Percentiles rank a stretch among this genome's conserved stretches.
phyloP scores from a whole-genome alignment of 2,113 vertebrate genomes.

The Nycticebus coucang region DNA sequence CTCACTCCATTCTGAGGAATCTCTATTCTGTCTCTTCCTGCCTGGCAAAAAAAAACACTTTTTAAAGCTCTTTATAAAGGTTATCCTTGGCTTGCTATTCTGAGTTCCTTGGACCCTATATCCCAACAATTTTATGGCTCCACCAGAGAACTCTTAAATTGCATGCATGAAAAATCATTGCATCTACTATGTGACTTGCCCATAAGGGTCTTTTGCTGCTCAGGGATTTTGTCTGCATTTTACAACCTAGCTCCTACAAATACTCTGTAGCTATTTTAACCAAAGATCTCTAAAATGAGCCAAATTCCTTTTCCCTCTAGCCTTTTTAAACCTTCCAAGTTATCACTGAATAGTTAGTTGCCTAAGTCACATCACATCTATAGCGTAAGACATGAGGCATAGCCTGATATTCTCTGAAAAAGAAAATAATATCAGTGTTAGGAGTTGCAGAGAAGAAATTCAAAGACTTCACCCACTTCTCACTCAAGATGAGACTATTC shows the following conservation, averaged over 20 bases:
- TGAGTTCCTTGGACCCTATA: neutral
- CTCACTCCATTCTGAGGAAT: neutral
- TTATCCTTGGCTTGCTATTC: slow-evolving; percentile 23
- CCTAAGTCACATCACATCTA: neutral
- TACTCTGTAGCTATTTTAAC: neutral
- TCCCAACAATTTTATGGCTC: neutral
- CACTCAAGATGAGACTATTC: neutral
- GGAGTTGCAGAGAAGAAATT: slow-evolving; percentile 12
- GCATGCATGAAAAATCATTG: neutral
- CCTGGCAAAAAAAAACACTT: slow-evolving; percentile 16
- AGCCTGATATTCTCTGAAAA: neutral
- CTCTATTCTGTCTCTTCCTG: neutral
- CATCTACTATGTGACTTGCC: neutral
- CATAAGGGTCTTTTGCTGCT: neutral
- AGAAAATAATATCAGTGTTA: neutral
- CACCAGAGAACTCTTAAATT: slow-evolving; percentile 7
- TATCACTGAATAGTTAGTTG: neutral
- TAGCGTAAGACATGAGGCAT: neutral
- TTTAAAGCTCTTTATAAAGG: slow-evolving; percentile 27
- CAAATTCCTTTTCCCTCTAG: neutral
- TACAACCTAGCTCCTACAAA: slow-evolving; percentile 43
- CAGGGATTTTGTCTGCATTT: neutral
- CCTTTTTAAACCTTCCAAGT: slow-evolving; percentile 28
- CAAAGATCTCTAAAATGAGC: slow-evolving; percentile 34
- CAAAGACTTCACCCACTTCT: neutral